phyloP scores from a whole-genome alignment of 1,140 invertebrate genomes.

The Eulimnadia texana region DNA sequence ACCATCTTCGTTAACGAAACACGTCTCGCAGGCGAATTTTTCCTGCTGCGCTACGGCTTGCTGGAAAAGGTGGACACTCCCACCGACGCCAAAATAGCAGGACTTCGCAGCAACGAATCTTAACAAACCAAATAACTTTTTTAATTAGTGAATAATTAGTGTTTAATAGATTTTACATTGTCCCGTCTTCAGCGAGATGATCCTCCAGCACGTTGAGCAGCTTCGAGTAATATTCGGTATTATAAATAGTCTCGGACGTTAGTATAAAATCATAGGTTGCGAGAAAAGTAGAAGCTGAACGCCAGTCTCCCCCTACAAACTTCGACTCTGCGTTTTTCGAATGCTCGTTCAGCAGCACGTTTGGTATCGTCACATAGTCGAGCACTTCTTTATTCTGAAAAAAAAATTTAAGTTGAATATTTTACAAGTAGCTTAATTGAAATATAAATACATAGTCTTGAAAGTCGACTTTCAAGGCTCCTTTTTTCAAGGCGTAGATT shows the following conservation, averaged over 20 bases:
- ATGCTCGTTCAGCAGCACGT: conserved; percentile 51
- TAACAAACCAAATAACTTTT: not conserved
- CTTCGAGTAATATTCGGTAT: conserved; percentile 58
- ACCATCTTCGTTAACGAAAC: not conserved
- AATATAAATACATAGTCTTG: conserved; percentile 70
- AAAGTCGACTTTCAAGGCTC: conserved; percentile 52
- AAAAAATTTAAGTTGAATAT: not conserved
- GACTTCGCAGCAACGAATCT: conserved; percentile 65
- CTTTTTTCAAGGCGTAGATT: conserved; percentile 47
- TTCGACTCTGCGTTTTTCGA: conserved; percentile 33
- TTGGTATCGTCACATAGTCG: conserved; percentile 55
- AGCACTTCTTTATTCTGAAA: conserved; percentile 61
- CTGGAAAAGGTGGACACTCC: conserved; percentile 25
- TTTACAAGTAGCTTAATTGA: not conserved
- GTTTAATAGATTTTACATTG: conserved; percentile 29
- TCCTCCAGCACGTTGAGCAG: conserved; percentile 49
- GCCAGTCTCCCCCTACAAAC: conserved; percentile 73
- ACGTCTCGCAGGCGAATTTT: not conserved
- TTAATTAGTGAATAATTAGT: not conserved
- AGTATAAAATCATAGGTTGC: conserved; percentile 65
- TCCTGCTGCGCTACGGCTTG: not conserved
- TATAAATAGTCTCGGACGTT: conserved; percentile 84
- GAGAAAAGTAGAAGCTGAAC: conserved; percentile 27
- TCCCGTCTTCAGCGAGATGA: conserved; percentile 46
- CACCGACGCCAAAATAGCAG: conserved; percentile 82